Evolutionary conservation across 2,888 invertebrate genomes (phyloP), one percentile per base, ranked within the genome.

Genomic region (Pristionchus fissidentatus): DNA sequence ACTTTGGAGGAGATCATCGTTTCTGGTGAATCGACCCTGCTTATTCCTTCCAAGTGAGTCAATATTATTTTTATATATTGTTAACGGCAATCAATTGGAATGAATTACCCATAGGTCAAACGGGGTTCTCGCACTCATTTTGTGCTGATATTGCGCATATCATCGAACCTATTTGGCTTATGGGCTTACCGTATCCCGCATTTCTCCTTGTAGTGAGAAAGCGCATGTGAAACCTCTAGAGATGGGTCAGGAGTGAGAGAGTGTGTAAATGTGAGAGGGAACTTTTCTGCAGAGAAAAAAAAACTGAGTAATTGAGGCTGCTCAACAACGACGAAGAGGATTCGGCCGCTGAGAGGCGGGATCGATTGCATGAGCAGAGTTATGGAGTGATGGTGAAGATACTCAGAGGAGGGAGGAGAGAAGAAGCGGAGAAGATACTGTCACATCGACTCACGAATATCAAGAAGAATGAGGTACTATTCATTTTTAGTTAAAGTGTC

Each of bases 271-370:
- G n/a, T n/a, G n/a, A 46, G n/a, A 22, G 52, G 5, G 3, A 52
- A 22, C 52, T 8, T 22, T 13, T 52, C 15, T 52, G n/a, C 46
- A 15, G 15, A 22, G 52, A 52, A n/a, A 29, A 32, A n/a, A 32
- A n/a, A 35, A 15, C n/a, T 52, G 52, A 52, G 5, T 52, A 52
- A 52, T 38, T 4, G 22, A 77, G 77, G 22, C 29, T 77, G 29
- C 22, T 77, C 5, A 19, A 15, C 7, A 77, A 77, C 29, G 77
- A 77, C 19, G 49, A 77, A 32, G 77, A 77, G 49, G 77, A 77
- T 49, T 77, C 49, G 13, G 4, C 2, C n/a, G 49, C 46, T 3
- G 49, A 49, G 13, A 43, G 77, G 29, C 3, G 3, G 8, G 26
- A 26, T 43, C 22, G 77, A 77, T 29, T 77, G n/a, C n/a, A 3